These are phyloP conservation scores for Quadroppia sp. DNA, from an alignment of 2,888 invertebrate species.

Conservation along the genomic window DNA sequence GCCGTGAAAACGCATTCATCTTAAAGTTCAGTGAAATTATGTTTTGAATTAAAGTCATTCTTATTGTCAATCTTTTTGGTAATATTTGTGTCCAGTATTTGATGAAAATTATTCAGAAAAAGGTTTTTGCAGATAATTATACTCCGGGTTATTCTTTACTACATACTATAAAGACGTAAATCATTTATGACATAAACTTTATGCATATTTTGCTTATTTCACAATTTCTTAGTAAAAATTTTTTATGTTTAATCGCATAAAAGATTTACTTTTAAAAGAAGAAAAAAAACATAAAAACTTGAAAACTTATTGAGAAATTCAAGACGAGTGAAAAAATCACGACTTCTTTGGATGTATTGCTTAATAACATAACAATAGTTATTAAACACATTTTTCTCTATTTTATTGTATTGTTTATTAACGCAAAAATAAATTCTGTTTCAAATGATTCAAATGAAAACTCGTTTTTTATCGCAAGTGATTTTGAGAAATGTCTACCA, in stretches of 20 bases:
- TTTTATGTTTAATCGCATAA: too few relatives aligned
- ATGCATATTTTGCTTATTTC: too few relatives aligned
- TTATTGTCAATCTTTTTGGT: too few relatives aligned
- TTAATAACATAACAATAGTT: background rate
- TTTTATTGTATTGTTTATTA: background rate
- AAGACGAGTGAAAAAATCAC: background rate
- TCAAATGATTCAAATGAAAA: background rate
- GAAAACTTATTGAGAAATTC: background rate
- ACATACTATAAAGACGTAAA: too few relatives aligned
- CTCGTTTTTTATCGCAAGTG: background rate
- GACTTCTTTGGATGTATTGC: background rate
- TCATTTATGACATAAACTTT: too few relatives aligned
- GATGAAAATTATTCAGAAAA: too few relatives aligned
- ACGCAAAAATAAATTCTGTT: background rate
- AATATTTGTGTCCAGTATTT: too few relatives aligned
- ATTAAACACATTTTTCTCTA: background rate
- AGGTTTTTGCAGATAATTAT: too few relatives aligned
- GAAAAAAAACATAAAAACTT: background rate
- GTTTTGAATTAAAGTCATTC: too few relatives aligned
- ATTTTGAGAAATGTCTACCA: background rate
- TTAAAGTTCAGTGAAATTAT: too few relatives aligned
- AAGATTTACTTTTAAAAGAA: background rate
- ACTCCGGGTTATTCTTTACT: too few relatives aligned
- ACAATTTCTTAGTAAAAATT: too few relatives aligned
- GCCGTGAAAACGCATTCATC: background rate